A percentile compares a stretch with the other conserved stretches of the same genome.
phyloP scores from a whole-genome alignment of 2,797 vertebrate genomes.

The Helostoma temminkii region DNA sequence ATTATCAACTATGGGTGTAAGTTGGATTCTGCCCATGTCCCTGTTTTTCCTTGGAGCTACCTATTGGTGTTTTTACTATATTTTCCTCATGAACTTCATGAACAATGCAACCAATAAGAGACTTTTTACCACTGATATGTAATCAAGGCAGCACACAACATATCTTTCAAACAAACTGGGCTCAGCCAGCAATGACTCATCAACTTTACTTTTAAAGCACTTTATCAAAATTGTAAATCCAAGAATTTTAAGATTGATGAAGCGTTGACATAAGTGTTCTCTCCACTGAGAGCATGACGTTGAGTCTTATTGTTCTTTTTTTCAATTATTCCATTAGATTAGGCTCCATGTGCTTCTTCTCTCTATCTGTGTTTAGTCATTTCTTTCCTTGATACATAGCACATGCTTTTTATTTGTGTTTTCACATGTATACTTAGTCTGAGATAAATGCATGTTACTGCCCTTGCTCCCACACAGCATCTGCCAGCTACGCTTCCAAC shows the following conservation, averaged over 20 bases:
- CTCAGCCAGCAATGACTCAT: conserved; percentile 16
- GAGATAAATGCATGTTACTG: conserved; percentile 23
- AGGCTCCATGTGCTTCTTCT: too few relatives aligned
- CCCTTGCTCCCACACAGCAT: conserved; percentile 33
- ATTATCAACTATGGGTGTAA: background rate
- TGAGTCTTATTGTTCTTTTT: conserved; percentile 6
- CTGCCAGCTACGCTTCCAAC: conserved; percentile 43
- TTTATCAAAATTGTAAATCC: conserved; percentile 32
- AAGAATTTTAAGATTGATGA: conserved; percentile 43
- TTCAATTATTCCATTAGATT: conserved; percentile 7
- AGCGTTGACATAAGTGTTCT: conserved; percentile 18
- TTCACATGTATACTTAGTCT: too few relatives aligned
- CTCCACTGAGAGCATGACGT: conserved; percentile 15
- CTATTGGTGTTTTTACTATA: too few relatives aligned
- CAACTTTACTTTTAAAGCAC: conserved; percentile 18
- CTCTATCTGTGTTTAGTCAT: background rate
- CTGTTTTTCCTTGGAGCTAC: background rate
- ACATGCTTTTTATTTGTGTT: background rate
- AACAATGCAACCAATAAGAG: conserved; percentile 10
- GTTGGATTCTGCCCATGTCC: background rate
- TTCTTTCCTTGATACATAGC: background rate
- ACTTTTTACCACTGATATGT: conserved; percentile 10
- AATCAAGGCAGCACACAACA: conserved; percentile 16
- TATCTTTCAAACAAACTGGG: background rate
- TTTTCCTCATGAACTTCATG: conserved; percentile 8